A percentile compares a stretch with the other conserved stretches of the same genome.
Conservation (phyloP, 1,140 invertebrate genomes). For the Drosophila saltans region DNA sequence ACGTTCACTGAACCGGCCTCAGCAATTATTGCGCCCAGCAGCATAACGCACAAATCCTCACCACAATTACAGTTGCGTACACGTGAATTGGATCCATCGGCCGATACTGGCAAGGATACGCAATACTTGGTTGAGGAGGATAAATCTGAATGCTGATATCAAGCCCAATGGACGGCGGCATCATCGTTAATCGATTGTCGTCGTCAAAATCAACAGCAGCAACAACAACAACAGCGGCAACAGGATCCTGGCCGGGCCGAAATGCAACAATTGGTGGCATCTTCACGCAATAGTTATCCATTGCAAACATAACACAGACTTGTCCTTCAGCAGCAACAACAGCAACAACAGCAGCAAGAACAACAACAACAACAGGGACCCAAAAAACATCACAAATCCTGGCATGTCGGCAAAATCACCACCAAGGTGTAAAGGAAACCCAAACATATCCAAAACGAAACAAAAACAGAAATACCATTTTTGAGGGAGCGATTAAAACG, state of each 20-base stretch:
- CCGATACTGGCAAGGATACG: constrained; percentile 96
- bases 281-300: constrained; percentile 54
- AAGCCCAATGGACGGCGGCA: constrained; percentile 42
- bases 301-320: constrained; percentile 70
- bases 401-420: constrained; percentile 65
- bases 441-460: constrained; percentile 21
- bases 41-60: constrained; percentile 89
- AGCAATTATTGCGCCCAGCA: constrained; percentile 91
- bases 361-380: constrained; percentile 43
- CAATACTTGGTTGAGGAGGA: constrained; percentile 95
- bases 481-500: constrained; percentile 22
- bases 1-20: constrained; percentile 86
- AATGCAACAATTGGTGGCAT: constrained; percentile 1
- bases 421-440: constrained; percentile 59
- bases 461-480: constrained; percentile 33
- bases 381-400: constrained; percentile 71
- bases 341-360: constrained; percentile 21
- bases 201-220: constrained; percentile 32
- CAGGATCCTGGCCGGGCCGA: constrained; percentile 15
- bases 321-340: constrained; percentile 29
- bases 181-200: constrained; percentile 44
- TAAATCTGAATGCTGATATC: constrained; percentile 84
- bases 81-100: constrained; percentile 91
- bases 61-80: constrained; percentile 89
- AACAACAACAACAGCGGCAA: constrained; percentile 35